A percentile compares a stretch with the other conserved stretches of the same genome.
Conservation (phyloP, 2,888 invertebrate genomes). For the Acanthosepion esculentum region DNA sequence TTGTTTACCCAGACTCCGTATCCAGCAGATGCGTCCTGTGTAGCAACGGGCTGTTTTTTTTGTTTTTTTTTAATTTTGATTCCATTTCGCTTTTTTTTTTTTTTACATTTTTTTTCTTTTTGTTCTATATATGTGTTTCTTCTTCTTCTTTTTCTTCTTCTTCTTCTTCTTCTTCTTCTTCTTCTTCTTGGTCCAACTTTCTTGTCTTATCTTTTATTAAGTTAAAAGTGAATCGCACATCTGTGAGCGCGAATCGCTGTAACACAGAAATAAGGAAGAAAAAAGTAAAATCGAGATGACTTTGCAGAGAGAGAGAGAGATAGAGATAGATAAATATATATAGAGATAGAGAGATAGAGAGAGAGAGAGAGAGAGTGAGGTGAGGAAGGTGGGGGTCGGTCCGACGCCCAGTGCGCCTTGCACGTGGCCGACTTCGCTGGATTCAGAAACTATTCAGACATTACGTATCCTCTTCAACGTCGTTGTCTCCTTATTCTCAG, state of each 20-base stretch:
- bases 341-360: background rate
- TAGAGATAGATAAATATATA: too few species aligned
- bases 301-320: background rate
- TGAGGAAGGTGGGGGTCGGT: background rate
- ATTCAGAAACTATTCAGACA: too few species aligned
- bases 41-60: background rate
- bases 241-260: background rate
- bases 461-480: too few species aligned
- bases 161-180: background rate
- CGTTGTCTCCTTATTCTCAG: too few species aligned
- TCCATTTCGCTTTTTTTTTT: background rate
- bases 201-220: background rate
- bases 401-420: too few species aligned
- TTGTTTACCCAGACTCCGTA: background rate
- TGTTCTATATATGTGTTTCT: background rate
- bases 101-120: background rate
- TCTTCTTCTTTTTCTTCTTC: background rate
- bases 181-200: background rate
- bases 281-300: background rate
- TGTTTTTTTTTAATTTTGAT: background rate
- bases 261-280: background rate
- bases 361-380: background rate
- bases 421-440: too few species aligned
- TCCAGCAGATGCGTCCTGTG: background rate
- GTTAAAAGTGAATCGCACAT: background rate